Percentiles rank a stretch among this genome's conserved stretches.
Evolutionary conservation across 2,797 vertebrate genomes (phyloP).

Genomic region (Lagorchestes hirsutus): DNA sequence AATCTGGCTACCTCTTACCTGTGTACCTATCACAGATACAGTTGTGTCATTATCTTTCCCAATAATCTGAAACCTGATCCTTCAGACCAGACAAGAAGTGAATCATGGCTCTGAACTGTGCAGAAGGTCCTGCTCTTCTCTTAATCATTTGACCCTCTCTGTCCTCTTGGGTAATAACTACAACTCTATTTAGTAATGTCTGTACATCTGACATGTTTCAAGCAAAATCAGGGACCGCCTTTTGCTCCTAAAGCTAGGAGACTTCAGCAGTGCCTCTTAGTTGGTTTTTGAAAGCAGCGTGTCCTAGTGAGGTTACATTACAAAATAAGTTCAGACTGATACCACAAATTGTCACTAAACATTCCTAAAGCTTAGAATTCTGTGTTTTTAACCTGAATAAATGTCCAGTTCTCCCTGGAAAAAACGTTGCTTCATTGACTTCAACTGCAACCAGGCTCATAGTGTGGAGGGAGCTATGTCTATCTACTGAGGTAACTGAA

Average conservation of each 20-base stretch:
- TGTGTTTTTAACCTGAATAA: background rate
- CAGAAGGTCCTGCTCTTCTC: background rate
- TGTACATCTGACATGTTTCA: background rate
- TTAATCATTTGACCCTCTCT: background rate
- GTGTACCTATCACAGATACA: background rate
- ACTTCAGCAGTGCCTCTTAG: background rate
- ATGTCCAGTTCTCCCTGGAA: background rate
- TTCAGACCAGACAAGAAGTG: background rate
- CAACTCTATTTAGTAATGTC: background rate
- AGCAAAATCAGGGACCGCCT: slow-evolving; percentile 7
- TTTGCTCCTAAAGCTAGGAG: background rate
- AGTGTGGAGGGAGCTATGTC: background rate
- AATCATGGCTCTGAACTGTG: accelerated
- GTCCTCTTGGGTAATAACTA: background rate
- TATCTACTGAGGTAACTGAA: background rate
- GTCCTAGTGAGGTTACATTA: background rate
- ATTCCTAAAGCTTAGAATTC: background rate
- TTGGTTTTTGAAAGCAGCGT: background rate
- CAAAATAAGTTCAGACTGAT: background rate
- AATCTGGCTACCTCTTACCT: background rate
- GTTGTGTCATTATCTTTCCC: background rate
- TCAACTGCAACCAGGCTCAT: background rate
- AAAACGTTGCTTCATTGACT: background rate
- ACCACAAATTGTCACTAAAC: background rate
- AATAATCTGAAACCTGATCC: background rate